Evolutionary conservation across 2,797 vertebrate species (phyloP).

Genomic region (Anguilla pacifica): DNA sequence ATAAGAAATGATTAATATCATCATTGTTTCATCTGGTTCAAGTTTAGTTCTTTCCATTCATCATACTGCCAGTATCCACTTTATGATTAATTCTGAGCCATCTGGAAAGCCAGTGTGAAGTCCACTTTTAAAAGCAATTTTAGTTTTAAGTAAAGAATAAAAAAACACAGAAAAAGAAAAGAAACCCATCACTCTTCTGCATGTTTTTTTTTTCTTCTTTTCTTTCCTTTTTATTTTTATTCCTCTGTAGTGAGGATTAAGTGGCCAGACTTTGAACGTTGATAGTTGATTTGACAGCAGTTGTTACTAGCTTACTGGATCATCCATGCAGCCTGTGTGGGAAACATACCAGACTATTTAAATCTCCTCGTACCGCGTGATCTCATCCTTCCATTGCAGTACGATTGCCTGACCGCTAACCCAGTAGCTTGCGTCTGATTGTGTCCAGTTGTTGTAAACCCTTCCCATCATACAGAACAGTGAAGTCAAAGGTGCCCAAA

Average conservation of each 20-base stretch:
- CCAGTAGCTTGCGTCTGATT: no score
- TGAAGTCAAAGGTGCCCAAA: no score
- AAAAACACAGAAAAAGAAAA: not conserved
- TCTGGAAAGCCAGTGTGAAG: not conserved
- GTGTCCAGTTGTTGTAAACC: no score
- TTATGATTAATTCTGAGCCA: constrained; percentile 2
- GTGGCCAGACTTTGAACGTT: not conserved
- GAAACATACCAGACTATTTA: not conserved
- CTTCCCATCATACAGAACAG: no score
- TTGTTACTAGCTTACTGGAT: not conserved
- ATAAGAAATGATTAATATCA: constrained; percentile 15
- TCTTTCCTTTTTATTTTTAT: not conserved
- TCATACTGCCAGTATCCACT: constrained; percentile 8
- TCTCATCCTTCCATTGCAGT: not conserved
- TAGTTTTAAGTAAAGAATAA: constrained; percentile 12
- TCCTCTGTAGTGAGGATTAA: not conserved
- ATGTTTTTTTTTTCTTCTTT: not conserved
- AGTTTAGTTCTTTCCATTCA: constrained; percentile 17
- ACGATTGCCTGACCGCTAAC: not conserved
- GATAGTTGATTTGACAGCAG: not conserved
- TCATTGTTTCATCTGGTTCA: not conserved
- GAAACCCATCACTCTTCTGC: not conserved
- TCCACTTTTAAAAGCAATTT: not conserved
- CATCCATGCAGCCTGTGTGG: not conserved
- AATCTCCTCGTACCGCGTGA: not conserved